Conservation (phyloP, 2,797 vertebrate species). For the Silurus aristotelis region DNA sequence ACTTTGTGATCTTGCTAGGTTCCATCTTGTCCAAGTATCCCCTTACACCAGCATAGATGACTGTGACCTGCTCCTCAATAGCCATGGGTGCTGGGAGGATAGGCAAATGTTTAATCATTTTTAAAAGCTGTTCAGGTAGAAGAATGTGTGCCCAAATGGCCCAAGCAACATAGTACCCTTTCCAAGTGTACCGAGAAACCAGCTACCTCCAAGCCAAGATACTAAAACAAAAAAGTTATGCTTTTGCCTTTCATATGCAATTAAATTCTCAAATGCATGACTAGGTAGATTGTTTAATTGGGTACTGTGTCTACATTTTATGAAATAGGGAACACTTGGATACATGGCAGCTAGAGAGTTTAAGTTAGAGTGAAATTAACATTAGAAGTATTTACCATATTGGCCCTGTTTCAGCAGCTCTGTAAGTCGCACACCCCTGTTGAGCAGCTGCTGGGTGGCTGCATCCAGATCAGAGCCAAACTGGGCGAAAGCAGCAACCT, state of each 20-base stretch:
- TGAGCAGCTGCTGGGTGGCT: constrained; percentile 95
- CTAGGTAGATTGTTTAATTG: too few species aligned
- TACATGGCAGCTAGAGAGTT: neutral
- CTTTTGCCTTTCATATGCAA: too few species aligned
- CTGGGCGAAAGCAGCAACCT: constrained; percentile 96
- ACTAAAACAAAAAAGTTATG: too few species aligned
- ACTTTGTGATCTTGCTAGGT: constrained; percentile 96
- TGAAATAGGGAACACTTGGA: neutral
- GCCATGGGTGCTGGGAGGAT: constrained; percentile 87
- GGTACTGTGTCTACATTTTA: neutral
- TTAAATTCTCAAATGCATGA: too few species aligned
- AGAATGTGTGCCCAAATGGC: too few species aligned
- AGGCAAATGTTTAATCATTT: neutral
- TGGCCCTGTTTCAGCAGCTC: constrained; percentile 97
- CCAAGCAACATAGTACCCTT: too few species aligned
- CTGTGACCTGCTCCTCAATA: constrained; percentile 96
- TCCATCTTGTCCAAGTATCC: constrained; percentile 97
- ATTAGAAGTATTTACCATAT: constrained; percentile 76
- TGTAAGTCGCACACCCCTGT: constrained; percentile 95
- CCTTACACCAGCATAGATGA: constrained; percentile 96
- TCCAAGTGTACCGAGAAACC: too few species aligned
- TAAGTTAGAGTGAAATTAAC: neutral
- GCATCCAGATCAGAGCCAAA: constrained; percentile 97
- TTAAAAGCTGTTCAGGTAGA: neutral
- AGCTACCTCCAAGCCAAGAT: too few species aligned